Evolutionary conservation across 2,888 invertebrate genomes (phyloP).

Genomic region (Noctua janthina): DNA sequence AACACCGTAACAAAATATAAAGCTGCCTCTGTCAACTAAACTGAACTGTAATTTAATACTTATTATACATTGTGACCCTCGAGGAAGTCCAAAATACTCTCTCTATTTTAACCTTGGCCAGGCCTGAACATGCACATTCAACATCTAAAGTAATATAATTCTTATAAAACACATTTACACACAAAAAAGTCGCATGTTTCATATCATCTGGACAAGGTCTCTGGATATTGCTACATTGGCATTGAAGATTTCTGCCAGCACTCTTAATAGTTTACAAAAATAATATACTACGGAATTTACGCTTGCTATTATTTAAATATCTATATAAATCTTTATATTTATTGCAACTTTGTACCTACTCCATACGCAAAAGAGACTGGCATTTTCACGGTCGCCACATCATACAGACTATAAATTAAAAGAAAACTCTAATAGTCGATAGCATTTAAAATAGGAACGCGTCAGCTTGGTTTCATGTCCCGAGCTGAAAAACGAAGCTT

Average conservation of each 20-base stretch:
- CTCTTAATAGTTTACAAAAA: constrained; percentile 50
- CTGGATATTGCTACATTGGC: constrained; percentile 37
- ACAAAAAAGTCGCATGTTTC: constrained; percentile 29
- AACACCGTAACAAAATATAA: constrained; percentile 58
- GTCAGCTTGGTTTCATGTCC: constrained; percentile 12
- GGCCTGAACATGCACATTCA: constrained; percentile 40
- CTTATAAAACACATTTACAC: constrained; percentile 55
- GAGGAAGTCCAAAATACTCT: constrained; percentile 46
- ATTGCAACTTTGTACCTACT: constrained; percentile 57
- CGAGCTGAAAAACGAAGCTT: constrained; percentile 19
- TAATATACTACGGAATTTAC: constrained; percentile 50
- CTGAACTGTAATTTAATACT: constrained; percentile 36
- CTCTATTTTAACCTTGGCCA: constrained; percentile 31
- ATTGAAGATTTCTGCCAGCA: constrained; percentile 33
- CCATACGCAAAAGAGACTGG: constrained; percentile 22
- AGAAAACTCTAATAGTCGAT: constrained; percentile 12
- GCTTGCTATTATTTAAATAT: constrained; percentile 28
- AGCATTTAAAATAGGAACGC: constrained; percentile 52
- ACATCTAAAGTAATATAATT: constrained; percentile 43
- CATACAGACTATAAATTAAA: constrained; percentile 36
- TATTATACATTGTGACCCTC: constrained; percentile 47
- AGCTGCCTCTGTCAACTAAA: constrained; percentile 56
- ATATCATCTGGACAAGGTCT: constrained; percentile 40
- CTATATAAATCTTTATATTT: constrained; percentile 29
- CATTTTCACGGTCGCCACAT: constrained; percentile 17